Conservation (phyloP, 1,140 invertebrate genomes). For the Drosophila punjabiensis region DNA sequence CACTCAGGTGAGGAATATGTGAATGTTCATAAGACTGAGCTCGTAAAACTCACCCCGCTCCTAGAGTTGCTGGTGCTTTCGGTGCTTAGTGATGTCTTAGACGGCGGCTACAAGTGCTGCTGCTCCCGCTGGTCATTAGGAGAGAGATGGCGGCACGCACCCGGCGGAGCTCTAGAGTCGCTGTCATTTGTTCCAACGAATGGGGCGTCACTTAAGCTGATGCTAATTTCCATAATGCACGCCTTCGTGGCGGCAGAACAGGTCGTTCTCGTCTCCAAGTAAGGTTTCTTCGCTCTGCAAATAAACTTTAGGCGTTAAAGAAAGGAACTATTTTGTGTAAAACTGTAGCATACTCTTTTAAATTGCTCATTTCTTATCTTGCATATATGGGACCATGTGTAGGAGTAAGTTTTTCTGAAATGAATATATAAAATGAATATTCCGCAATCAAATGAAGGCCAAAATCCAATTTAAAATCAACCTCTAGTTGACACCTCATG, state of each 20-base stretch:
- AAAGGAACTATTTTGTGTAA: conserved; percentile 4
- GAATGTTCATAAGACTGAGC: conserved; percentile 37
- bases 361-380: not conserved
- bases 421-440: conserved; percentile 41
- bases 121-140: conserved; percentile 68
- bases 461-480: conserved; percentile 57
- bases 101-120: conserved; percentile 58
- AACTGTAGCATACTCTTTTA: not conserved
- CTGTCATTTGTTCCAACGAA: conserved; percentile 70
- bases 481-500: conserved; percentile 49
- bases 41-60: conserved; percentile 52
- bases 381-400: too few relatives aligned
- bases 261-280: conserved; percentile 35
- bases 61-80: conserved; percentile 25
- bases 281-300: conserved; percentile 28
- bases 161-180: conserved; percentile 54
- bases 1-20: conserved; percentile 15
- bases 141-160: conserved; percentile 47
- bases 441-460: conserved; percentile 31
- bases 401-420: not conserved
- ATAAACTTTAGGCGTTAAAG: conserved; percentile 1
- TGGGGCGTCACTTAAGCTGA: conserved; percentile 73
- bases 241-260: conserved; percentile 42
- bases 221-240: conserved; percentile 78
- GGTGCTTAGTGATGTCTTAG: conserved; percentile 45